Evolutionary conservation across 2,888 invertebrate genomes (phyloP).

Genomic region (Leptothorax acervorum): DNA sequence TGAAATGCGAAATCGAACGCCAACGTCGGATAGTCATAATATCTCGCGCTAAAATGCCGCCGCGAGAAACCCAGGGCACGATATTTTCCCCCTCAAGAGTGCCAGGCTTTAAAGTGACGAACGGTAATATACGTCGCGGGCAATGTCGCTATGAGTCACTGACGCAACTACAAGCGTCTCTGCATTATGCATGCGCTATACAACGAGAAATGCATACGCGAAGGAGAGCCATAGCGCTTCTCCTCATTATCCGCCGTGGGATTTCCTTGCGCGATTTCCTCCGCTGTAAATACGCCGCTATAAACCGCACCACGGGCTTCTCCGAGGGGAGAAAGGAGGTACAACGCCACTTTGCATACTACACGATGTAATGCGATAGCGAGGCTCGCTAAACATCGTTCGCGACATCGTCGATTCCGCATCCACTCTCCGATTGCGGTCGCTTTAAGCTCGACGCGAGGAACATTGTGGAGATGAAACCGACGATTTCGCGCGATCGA

Average conservation of each 20-base stretch:
- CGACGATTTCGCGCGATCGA: conserved; percentile 42
- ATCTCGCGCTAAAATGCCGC: background rate
- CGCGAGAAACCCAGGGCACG: background rate
- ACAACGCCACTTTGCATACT: conserved; percentile 66
- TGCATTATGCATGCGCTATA: conserved; percentile 31
- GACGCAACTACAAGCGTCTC: conserved; percentile 3
- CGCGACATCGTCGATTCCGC: conserved; percentile 52
- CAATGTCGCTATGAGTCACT: conserved; percentile 24
- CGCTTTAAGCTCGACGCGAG: conserved; percentile 33
- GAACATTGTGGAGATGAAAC: background rate
- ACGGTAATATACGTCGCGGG: conserved; percentile 1
- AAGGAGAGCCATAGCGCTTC: background rate
- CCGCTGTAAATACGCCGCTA: conserved; percentile 39
- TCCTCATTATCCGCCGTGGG: conserved; percentile 57
- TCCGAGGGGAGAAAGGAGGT: conserved; percentile 7
- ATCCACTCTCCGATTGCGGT: conserved; percentile 28
- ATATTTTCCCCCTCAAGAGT: background rate
- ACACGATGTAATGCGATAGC: conserved; percentile 62
- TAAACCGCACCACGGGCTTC: conserved; percentile 22
- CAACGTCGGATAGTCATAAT: background rate
- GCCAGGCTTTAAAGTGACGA: conserved; percentile 14
- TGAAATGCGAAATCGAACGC: background rate
- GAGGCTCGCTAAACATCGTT: conserved; percentile 62
- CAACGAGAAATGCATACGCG: conserved; percentile 13
- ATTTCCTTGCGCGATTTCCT: conserved; percentile 37